These are phyloP conservation scores for Adrianichthys oophorus DNA, from an alignment of 2,797 vertebrate species.

Conservation along the genomic window DNA sequence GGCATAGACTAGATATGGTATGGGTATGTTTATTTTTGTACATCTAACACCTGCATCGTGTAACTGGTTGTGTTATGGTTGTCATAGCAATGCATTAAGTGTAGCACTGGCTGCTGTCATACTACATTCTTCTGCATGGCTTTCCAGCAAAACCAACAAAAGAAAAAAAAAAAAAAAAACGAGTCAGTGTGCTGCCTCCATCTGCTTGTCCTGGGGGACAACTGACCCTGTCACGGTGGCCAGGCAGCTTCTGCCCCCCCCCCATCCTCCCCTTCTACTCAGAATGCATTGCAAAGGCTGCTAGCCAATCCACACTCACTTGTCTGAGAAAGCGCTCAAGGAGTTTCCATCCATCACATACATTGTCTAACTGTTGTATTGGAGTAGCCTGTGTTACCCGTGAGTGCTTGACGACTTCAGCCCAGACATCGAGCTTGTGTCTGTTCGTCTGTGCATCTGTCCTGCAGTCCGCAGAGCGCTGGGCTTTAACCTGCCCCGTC, in stretches of 20 bases:
- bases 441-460: conserved; percentile 71
- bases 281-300: conserved; percentile 78
- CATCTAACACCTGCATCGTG: conserved; percentile 99
- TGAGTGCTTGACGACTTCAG: conserved; percentile 68
- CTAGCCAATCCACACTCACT: conserved; percentile 73
- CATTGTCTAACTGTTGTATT: conserved; percentile 74
- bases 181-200: conserved; percentile 92
- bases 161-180: conserved; percentile 50
- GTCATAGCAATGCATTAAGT: conserved; percentile 99
- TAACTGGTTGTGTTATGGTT: conserved; percentile 99
- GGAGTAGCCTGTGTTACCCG: conserved; percentile 72
- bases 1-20: conserved; percentile 99
- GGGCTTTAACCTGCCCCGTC: conserved; percentile 73
- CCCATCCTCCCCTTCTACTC: conserved; percentile 63
- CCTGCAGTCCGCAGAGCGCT: conserved; percentile 68
- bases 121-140: conserved; percentile 99
- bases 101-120: conserved; percentile 99
- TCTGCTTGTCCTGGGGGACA: conserved; percentile 87
- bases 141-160: conserved; percentile 93
- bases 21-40: conserved; percentile 99
- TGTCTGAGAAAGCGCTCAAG: conserved; percentile 73
- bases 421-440: conserved; percentile 68
- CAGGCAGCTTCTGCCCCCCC: conserved; percentile 72
- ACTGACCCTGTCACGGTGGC: conserved; percentile 76
- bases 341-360: conserved; percentile 78